These are phyloP conservation scores for Mylabris sibirica DNA, from an alignment of 2,888 invertebrate species.

Conservation along the genomic window DNA sequence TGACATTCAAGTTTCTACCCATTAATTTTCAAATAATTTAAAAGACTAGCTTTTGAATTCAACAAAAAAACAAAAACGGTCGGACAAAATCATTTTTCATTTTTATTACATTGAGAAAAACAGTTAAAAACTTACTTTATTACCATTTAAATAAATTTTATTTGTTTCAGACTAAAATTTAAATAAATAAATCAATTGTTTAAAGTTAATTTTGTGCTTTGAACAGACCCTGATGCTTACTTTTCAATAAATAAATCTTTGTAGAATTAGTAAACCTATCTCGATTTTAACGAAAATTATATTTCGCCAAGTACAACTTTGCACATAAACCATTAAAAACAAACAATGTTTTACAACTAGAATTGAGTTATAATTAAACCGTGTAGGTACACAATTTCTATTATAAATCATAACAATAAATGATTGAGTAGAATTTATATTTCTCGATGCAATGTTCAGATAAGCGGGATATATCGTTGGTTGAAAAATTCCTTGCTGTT, in stretches of 20 bases:
- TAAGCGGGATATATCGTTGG: background rate
- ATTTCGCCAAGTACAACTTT: background rate
- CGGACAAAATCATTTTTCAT: constrained; percentile 5
- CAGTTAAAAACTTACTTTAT: background rate
- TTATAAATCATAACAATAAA: background rate
- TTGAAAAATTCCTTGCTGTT: background rate
- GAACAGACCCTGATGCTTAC: background rate
- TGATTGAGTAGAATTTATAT: background rate
- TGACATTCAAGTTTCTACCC: constrained; percentile 3
- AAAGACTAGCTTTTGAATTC: constrained; percentile 1
- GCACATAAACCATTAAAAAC: background rate
- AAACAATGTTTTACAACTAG: background rate
- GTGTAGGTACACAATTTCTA: background rate
- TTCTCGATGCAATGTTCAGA: background rate
- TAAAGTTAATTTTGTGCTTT: background rate
- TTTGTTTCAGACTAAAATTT: background rate
- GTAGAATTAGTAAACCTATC: background rate
- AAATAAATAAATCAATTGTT: background rate
- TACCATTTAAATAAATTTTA: background rate
- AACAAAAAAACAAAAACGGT: background rate
- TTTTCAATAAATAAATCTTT: constrained; percentile 11
- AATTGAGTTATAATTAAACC: background rate
- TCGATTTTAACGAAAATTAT: constrained; percentile 10
- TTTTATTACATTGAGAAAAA: background rate
- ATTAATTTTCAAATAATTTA: background rate